phyloP scores from a whole-genome alignment of 2,113 vertebrate species.

The Tupaia tana region DNA sequence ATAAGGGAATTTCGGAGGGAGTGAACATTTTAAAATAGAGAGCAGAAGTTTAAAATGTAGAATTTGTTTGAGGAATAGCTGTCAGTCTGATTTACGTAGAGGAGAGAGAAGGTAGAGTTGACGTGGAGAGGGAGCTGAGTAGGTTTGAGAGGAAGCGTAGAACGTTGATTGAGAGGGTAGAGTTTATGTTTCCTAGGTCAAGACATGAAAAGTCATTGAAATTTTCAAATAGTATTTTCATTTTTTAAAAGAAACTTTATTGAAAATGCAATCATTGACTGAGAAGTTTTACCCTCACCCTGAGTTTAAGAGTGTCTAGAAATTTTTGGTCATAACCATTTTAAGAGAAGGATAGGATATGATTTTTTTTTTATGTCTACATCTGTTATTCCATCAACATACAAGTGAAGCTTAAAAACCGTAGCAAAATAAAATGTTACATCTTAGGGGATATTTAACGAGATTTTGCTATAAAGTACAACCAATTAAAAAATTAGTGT shows the following conservation, averaged over 20 bases:
- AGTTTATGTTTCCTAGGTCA: background rate
- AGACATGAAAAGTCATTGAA: background rate
- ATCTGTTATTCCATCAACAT: background rate
- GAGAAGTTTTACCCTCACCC: background rate
- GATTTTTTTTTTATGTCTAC: background rate
- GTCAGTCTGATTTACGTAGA: background rate
- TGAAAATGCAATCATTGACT: background rate
- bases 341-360: background rate
- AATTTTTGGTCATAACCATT: background rate
- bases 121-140: background rate
- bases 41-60: background rate
- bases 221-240: background rate
- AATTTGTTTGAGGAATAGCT: background rate
- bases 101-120: background rate
- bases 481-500: slow-evolving; percentile 39
- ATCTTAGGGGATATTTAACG: background rate
- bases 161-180: background rate
- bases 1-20: slow-evolving; percentile 16
- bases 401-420: background rate
- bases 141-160: background rate
- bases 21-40: background rate
- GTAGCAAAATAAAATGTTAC: slow-evolving; percentile 7
- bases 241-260: background rate
- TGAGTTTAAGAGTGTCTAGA: background rate
- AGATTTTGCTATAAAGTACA: background rate